Evolutionary conservation across 2,113 vertebrate genomes (phyloP), one percentile per base, ranked within the genome.

Genomic region (Amblyornis subalaris): DNA sequence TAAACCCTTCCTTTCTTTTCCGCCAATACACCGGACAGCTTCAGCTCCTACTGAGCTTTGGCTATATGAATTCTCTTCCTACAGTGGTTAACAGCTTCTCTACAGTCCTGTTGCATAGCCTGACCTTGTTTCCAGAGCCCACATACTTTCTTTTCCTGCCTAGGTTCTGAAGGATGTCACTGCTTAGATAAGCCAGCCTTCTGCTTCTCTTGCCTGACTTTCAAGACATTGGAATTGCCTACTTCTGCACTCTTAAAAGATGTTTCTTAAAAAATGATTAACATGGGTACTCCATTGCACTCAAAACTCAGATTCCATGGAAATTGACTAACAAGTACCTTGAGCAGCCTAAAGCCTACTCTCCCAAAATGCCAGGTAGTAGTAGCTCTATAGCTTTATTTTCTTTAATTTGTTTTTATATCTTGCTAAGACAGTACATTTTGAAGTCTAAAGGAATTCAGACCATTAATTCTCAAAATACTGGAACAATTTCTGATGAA

Each of bases 11-110:
- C 5, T 51, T 78, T 29, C 4, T 50, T 58, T 8, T 40, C 14
- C 18, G n/a, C 3, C 3, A 40, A 11, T 23, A 33, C 29, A 25
- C 3, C 6, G 16, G 4, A 6, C 14, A 70, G 2, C 5, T 89
- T 73, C 31, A 76, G 31, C 7, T 64, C 40, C 26, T 47, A 0
- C 13, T 54, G 20, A 58, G 17, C 17, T 76, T 79, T 50, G 11
- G 1, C 8, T 58, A 1, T 28, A 45, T 0, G 0, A 31, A 45
- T 64, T 67, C 4, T 71, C 20, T 72, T 31, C 18, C 44, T 33
- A 2, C 2, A 31, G 9, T 13, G 3, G 10, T 67, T 15, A 86
- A 57, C 12, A 91, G 10, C 11, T 54, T 28, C 11, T 80, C 14
- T 47, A 21, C n/a, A 64, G 20, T 38, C 17, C 6, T 53, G 2